Conservation (phyloP, 2,888 invertebrate genomes). For the Auanema sp. region DNA sequence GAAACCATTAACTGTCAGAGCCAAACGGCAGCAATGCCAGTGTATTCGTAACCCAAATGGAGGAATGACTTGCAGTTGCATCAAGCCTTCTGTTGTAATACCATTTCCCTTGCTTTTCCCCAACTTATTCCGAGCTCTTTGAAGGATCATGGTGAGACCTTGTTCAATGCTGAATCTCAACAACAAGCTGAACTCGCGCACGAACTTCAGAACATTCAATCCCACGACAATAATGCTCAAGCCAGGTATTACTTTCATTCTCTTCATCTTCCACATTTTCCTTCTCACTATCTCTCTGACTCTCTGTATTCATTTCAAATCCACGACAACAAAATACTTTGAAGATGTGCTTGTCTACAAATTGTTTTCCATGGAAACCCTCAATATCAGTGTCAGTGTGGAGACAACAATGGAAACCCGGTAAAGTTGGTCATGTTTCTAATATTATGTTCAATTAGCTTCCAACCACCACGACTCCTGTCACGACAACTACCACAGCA, state of each 20-base stretch:
- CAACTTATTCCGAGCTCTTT: background rate
- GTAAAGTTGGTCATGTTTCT: conserved; percentile 12
- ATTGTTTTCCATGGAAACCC: conserved; percentile 48
- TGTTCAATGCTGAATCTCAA: conserved; percentile 18
- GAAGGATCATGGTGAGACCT: conserved; percentile 3
- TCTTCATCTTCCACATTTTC: no score
- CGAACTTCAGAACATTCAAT: conserved; percentile 30
- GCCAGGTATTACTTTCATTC: conserved; percentile 13
- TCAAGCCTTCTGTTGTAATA: conserved; percentile 32
- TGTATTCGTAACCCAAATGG: conserved; percentile 45
- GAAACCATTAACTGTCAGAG: conserved; percentile 37
- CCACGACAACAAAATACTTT: conserved; percentile 3
- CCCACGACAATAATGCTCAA: conserved; percentile 17
- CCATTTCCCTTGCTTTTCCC: background rate
- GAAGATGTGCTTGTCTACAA: conserved; percentile 48
- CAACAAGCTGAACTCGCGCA: conserved; percentile 35
- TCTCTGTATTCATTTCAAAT: background rate
- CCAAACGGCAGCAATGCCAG: conserved; percentile 48
- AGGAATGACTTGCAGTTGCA: conserved; percentile 43
- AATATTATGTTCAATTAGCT: background rate
- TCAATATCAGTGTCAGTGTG: conserved; percentile 49
- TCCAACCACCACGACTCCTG: conserved; percentile 10
- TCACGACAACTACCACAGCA: background rate
- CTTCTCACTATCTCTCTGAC: no score
- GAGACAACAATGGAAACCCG: conserved; percentile 35